These are phyloP conservation scores for Pipistrellus pygmaeus DNA, from an alignment of 2,797 vertebrate species.

Conservation along the genomic window DNA sequence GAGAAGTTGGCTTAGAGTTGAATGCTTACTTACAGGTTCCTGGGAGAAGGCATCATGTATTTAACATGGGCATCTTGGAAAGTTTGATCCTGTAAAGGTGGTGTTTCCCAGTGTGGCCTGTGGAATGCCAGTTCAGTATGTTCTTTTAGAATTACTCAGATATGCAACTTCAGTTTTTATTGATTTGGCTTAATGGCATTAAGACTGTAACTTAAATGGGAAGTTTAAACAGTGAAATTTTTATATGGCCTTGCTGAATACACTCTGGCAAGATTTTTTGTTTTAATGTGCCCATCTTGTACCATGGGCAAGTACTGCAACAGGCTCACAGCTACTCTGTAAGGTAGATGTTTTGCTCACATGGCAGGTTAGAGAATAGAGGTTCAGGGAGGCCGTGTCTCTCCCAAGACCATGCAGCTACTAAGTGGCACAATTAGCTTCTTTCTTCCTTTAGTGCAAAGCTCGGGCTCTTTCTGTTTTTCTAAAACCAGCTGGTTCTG, in stretches of 20 bases:
- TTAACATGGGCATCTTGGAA: not conserved
- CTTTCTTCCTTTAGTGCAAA: not conserved
- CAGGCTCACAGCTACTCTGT: not conserved
- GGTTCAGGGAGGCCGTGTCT: not conserved
- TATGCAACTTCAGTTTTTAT: not conserved
- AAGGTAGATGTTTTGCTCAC: not conserved
- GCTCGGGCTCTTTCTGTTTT: not conserved
- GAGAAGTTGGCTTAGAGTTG: not conserved
- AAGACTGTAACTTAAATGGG: not conserved
- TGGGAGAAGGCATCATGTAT: not conserved
- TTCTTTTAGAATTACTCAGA: conserved; percentile 28
- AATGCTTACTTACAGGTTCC: not conserved
- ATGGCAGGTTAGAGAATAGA: not conserved
- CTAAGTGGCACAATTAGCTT: not conserved
- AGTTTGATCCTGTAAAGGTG: not conserved
- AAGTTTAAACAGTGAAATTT: conserved; percentile 11
- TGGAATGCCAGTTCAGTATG: not conserved
- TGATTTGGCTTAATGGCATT: not conserved
- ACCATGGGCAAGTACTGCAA: not conserved
- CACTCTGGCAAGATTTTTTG: not conserved
- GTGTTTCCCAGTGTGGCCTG: not conserved
- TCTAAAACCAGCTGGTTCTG: not conserved
- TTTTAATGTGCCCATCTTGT: not conserved
- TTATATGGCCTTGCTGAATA: not conserved
- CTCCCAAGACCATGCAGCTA: not conserved